These are phyloP conservation scores for Ditula angustiorana DNA, from an alignment of 2,888 invertebrate species.

Conservation along the genomic window DNA sequence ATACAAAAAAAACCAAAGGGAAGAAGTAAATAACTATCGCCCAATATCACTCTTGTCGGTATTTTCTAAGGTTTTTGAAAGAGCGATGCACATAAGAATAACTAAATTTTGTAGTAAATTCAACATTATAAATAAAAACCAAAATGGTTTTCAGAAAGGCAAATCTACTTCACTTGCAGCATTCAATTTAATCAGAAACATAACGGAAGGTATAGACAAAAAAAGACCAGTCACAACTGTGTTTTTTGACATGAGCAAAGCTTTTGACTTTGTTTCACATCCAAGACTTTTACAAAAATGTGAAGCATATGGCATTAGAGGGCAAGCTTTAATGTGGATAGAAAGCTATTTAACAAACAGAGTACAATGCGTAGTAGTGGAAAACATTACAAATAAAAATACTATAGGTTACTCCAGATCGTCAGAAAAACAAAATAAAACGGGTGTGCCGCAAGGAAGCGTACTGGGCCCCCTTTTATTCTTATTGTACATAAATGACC, in stretches of 20 bases:
- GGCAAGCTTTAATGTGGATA: neutral
- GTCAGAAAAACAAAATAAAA: too few species aligned
- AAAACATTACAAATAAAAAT: too few species aligned
- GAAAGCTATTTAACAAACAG: too few species aligned
- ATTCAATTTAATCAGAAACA: neutral
- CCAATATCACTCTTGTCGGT: constrained; percentile 1
- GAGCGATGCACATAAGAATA: constrained; percentile 23
- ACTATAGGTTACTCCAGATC: too few species aligned
- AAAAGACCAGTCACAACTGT: constrained; percentile 8
- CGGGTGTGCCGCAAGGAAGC: too few species aligned
- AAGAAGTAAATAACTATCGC: constrained; percentile 12
- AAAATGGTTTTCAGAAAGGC: constrained; percentile 28
- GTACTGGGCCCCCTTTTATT: too few species aligned
- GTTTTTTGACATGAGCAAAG: constrained; percentile 19
- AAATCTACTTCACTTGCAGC: too few species aligned
- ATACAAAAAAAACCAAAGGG: constrained; percentile 8
- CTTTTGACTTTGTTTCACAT: constrained; percentile 13
- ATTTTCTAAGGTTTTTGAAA: constrained; percentile 22
- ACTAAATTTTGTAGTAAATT: constrained; percentile 3
- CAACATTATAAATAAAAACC: neutral
- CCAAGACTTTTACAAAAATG: constrained; percentile 13
- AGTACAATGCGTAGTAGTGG: too few species aligned
- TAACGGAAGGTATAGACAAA: neutral
- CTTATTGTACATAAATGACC: too few species aligned
- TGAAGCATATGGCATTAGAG: neutral